phyloP scores from a whole-genome alignment of 2,888 invertebrate species.

The Amblyjoppa proteus region DNA sequence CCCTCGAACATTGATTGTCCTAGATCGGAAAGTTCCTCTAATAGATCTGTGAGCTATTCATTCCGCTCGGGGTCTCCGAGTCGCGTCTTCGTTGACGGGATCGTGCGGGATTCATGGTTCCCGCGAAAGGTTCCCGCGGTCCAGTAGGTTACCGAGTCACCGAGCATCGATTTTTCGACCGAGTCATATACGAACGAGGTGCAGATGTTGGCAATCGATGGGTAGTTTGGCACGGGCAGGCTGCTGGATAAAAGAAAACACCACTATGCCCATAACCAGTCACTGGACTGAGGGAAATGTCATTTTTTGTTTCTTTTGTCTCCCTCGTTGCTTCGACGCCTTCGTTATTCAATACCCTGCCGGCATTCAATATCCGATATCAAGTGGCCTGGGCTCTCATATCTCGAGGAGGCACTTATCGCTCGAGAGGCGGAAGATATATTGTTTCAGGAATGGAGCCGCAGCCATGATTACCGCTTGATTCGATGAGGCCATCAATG shows the following conservation, averaged over 20 bases:
- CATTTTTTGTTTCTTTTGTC: background rate
- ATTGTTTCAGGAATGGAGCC: slow-evolving; percentile 14
- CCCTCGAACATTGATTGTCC: slow-evolving; percentile 62
- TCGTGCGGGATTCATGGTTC: slow-evolving; percentile 37
- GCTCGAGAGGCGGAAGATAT: slow-evolving; percentile 15
- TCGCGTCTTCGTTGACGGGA: slow-evolving; percentile 53
- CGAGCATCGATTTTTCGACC: background rate
- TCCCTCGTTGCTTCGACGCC: background rate
- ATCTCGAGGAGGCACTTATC: slow-evolving; percentile 9
- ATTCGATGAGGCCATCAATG: slow-evolving; percentile 17
- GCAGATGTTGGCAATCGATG: background rate
- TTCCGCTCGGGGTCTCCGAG: slow-evolving; percentile 43
- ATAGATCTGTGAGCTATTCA: slow-evolving; percentile 35
- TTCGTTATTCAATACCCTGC: slow-evolving; percentile 10
- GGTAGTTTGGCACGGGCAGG: background rate
- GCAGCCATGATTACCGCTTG: background rate
- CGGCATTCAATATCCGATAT: slow-evolving; percentile 16
- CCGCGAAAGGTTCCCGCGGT: slow-evolving; percentile 14
- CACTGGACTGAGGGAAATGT: background rate
- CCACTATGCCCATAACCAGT: slow-evolving; percentile 10
- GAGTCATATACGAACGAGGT: background rate
- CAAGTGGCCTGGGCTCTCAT: slow-evolving; percentile 8
- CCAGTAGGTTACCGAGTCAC: slow-evolving; percentile 56
- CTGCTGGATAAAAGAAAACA: background rate
- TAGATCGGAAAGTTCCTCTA: slow-evolving; percentile 50